Evolutionary conservation across 2,113 vertebrate genomes (phyloP).

Genomic region (Gobio gobio): DNA sequence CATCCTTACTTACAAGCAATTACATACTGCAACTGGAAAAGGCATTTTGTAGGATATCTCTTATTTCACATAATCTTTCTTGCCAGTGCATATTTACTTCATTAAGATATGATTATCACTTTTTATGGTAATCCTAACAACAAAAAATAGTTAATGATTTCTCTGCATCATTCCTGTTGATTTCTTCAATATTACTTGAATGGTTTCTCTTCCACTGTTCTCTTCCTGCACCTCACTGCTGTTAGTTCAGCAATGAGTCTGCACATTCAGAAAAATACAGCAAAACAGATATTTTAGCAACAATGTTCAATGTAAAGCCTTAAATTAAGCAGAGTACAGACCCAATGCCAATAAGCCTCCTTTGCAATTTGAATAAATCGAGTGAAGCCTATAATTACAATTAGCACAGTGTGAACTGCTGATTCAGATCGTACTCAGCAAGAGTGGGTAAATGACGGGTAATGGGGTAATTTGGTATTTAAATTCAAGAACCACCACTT

Average conservation of each 20-base stretch:
- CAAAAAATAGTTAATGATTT: background rate
- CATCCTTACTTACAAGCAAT: background rate
- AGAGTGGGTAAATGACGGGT: slow-evolving; percentile 79
- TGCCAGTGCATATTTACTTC: background rate
- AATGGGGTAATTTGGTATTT: slow-evolving; percentile 81
- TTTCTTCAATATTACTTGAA: background rate
- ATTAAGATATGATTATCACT: background rate
- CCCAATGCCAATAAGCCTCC: slow-evolving; percentile 76
- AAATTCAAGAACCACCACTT: slow-evolving; percentile 80
- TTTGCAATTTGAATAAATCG: slow-evolving; percentile 81
- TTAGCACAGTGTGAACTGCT: slow-evolving; percentile 81
- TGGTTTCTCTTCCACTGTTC: background rate
- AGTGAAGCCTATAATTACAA: slow-evolving; percentile 83
- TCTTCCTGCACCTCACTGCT: background rate
- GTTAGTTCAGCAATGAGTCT: background rate
- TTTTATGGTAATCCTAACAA: background rate
- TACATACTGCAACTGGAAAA: background rate
- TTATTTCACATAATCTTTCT: too few relatives aligned
- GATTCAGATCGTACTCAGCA: slow-evolving; percentile 80
- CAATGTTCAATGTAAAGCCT: slow-evolving; percentile 62
- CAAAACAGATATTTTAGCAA: slow-evolving; percentile 33
- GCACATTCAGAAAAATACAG: slow-evolving; percentile 13
- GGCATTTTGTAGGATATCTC: too few relatives aligned
- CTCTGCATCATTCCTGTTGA: background rate
- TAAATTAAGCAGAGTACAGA: slow-evolving; percentile 76